These are phyloP conservation scores for Polypedilum pembai DNA, from an alignment of 1,140 invertebrate genomes.

Conservation along the genomic window DNA sequence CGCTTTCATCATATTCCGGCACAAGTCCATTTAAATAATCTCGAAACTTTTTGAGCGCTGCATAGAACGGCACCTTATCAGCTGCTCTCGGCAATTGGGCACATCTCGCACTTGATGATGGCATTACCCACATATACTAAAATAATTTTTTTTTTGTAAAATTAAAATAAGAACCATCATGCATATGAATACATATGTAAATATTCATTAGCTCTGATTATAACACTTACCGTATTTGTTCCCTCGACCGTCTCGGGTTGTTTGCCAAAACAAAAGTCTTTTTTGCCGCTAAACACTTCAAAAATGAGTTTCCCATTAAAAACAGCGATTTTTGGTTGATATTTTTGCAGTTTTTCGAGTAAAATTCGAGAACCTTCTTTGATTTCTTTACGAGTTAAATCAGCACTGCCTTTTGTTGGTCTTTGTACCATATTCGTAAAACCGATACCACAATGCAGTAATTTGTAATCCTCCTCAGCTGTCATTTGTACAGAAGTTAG, in stretches of 20 bases:
- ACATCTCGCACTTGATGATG: slow-evolving; percentile 91
- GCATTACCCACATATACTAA: slow-evolving; percentile 97
- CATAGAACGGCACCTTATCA: slow-evolving; percentile 96
- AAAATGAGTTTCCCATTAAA: slow-evolving; percentile 98
- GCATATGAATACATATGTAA: slow-evolving; percentile 26
- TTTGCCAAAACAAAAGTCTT: slow-evolving; percentile 93
- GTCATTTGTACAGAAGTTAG: slow-evolving; percentile 91
- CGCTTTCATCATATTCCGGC: slow-evolving; percentile 77
- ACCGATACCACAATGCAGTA: slow-evolving; percentile 88
- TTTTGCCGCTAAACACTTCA: slow-evolving; percentile 94
- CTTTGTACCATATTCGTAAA: slow-evolving; percentile 96
- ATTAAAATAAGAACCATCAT: no score
- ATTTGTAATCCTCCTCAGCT: slow-evolving; percentile 90
- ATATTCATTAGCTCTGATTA: slow-evolving; percentile 30
- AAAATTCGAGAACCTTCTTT: slow-evolving; percentile 90
- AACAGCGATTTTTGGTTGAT: slow-evolving; percentile 92
- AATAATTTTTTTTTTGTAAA: slow-evolving; percentile 25
- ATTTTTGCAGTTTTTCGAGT: slow-evolving; percentile 84
- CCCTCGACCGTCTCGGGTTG: slow-evolving; percentile 88
- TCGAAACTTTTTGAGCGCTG: slow-evolving; percentile 86
- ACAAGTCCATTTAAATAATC: slow-evolving; percentile 91
- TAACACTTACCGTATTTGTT: slow-evolving; percentile 78
- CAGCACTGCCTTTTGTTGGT: slow-evolving; percentile 90
- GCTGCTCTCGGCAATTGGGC: slow-evolving; percentile 89
- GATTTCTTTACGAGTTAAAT: slow-evolving; percentile 93